These are phyloP conservation scores for Drosophila burlai DNA, from an alignment of 1,140 invertebrate genomes.

Conservation along the genomic window DNA sequence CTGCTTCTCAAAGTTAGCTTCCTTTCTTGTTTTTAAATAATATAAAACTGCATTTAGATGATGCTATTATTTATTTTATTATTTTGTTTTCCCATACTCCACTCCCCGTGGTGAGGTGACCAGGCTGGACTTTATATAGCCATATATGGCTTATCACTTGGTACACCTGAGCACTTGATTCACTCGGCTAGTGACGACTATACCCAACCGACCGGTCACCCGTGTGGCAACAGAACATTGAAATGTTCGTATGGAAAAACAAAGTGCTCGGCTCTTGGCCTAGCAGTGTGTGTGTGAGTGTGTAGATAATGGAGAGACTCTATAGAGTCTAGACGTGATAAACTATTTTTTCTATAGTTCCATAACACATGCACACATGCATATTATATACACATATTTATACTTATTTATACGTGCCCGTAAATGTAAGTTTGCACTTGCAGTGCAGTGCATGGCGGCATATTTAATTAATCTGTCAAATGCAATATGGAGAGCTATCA, in stretches of 20 bases:
- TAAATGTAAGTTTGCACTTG: constrained; percentile 23
- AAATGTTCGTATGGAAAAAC: constrained; percentile 25
- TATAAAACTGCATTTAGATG: not conserved
- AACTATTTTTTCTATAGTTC: constrained; percentile 59
- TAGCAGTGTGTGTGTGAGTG: constrained; percentile 15
- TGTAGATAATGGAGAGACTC: constrained; percentile 62
- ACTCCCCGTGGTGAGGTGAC: not conserved
- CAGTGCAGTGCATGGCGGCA: constrained; percentile 4
- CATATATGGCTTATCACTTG: constrained; percentile 20
- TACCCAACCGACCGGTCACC: not conserved
- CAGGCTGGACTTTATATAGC: constrained; percentile 5
- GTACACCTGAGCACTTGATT: constrained; percentile 26
- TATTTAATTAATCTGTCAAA: constrained; percentile 31
- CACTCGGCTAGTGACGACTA: constrained; percentile 13
- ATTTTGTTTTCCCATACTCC: not conserved
- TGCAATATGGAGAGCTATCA: constrained; percentile 9
- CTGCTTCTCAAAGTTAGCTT: no score
- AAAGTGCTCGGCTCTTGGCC: constrained; percentile 3
- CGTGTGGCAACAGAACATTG: constrained; percentile 21
- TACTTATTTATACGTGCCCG: constrained; percentile 19
- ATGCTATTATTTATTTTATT: not conserved
- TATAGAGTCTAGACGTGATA: constrained; percentile 71
- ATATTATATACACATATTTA: not conserved
- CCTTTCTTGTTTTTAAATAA: not conserved
- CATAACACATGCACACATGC: not conserved